A percentile compares a stretch with the other conserved stretches of the same genome.
These are phyloP conservation scores for Coranthus polyacanthus DNA, from an alignment of 2,797 vertebrate genomes.

Conservation along the genomic window DNA sequence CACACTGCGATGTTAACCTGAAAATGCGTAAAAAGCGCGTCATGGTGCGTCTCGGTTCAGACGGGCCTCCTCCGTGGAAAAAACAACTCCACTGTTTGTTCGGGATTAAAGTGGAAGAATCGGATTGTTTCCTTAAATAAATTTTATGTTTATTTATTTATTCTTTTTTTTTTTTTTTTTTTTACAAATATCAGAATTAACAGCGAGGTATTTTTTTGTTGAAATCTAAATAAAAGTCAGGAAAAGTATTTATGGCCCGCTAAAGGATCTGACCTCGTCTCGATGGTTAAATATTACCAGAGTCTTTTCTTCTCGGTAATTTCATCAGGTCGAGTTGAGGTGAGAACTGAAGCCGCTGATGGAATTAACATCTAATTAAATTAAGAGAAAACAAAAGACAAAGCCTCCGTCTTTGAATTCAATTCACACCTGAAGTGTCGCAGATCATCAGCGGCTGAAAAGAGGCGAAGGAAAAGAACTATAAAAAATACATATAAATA, in stretches of 20 bases:
- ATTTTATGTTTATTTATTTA: neutral
- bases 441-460: slow-evolving; percentile 11
- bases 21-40: slow-evolving; percentile 83
- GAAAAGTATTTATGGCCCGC: neutral
- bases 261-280: too few species aligned
- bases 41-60: slow-evolving; percentile 68
- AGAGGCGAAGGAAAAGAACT: slow-evolving; percentile 12
- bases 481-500: neutral
- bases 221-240: neutral
- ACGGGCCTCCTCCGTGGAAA: slow-evolving; percentile 51
- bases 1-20: slow-evolving; percentile 79
- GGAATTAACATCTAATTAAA: slow-evolving; percentile 71
- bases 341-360: slow-evolving; percentile 69
- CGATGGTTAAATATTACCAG: slow-evolving; percentile 65
- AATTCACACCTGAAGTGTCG: slow-evolving; percentile 57
- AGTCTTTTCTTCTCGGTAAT: slow-evolving; percentile 63
- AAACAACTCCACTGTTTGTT: slow-evolving; percentile 19
- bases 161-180: too few species aligned
- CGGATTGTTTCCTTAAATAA: neutral
- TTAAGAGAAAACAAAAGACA: slow-evolving; percentile 48
- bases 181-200: neutral
- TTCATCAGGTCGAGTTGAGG: slow-evolving; percentile 63
- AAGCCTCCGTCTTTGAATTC: neutral
- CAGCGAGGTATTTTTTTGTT: too few species aligned
- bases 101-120: neutral